Conservation (phyloP, 1,140 invertebrate genomes). For the Drosophila seguyi region DNA sequence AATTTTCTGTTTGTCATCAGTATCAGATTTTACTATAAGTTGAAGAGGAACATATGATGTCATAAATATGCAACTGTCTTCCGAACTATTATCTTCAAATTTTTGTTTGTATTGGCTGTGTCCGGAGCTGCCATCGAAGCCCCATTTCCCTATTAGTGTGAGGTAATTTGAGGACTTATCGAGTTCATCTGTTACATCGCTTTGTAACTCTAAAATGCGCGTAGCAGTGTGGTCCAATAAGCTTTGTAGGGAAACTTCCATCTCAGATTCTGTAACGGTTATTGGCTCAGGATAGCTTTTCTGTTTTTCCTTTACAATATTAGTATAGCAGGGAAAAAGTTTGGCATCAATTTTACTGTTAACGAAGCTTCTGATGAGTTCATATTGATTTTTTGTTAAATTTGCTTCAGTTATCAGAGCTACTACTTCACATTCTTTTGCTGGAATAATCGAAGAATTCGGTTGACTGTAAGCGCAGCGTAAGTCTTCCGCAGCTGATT, state of each 20-base stretch:
- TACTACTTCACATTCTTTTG: too few species aligned
- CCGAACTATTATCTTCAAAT: slow-evolving; percentile 44
- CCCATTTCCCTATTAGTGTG: neutral
- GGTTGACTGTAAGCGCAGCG: too few species aligned
- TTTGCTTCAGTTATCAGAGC: too few species aligned
- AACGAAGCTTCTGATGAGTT: slow-evolving; percentile 9
- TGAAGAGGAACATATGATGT: too few species aligned
- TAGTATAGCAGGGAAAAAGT: slow-evolving; percentile 11
- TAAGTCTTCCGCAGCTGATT: neutral
- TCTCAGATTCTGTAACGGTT: slow-evolving; percentile 8
- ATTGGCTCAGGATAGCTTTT: slow-evolving; percentile 11
- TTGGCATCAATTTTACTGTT: slow-evolving; percentile 1
- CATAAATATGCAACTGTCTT: slow-evolving; percentile 72
- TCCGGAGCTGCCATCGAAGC: neutral
- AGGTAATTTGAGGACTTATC: neutral
- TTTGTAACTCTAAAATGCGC: slow-evolving; percentile 13
- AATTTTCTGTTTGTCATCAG: too few species aligned
- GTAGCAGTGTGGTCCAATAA: slow-evolving; percentile 2
- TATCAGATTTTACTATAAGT: too few species aligned
- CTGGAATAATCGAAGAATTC: too few species aligned
- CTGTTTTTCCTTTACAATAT: slow-evolving; percentile 20
- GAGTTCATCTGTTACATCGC: neutral
- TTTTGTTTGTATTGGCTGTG: neutral
- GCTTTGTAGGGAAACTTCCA: slow-evolving; percentile 5
- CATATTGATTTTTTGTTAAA: slow-evolving; percentile 15